These are phyloP conservation scores for Micromesistius poutassou DNA, from an alignment of 2,797 vertebrate genomes.

Conservation along the genomic window DNA sequence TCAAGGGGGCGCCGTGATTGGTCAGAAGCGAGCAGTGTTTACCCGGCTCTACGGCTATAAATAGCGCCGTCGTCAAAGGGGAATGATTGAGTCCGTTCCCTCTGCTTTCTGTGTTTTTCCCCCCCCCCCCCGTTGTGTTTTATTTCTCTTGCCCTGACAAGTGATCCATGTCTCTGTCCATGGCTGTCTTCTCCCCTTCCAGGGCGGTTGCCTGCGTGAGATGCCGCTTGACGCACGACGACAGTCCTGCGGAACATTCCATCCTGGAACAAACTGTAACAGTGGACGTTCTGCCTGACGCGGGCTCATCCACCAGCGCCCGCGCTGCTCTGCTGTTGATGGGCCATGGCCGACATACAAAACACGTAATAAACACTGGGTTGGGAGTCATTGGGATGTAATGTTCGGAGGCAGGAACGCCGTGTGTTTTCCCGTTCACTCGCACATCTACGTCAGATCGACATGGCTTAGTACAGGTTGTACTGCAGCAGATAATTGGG, in stretches of 20 bases:
- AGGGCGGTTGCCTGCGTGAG: slow-evolving; percentile 19
- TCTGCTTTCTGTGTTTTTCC: slow-evolving; percentile 23
- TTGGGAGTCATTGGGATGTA: background rate
- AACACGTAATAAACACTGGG: background rate
- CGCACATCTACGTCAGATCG: background rate
- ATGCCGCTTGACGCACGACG: slow-evolving; percentile 15
- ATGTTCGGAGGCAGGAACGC: background rate
- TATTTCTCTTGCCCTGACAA: slow-evolving; percentile 6
- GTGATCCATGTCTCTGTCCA: slow-evolving; percentile 18
- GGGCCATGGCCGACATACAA: background rate
- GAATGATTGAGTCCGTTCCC: slow-evolving; percentile 46
- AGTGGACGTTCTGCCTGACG: background rate
- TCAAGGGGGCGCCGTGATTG: slow-evolving; percentile 45
- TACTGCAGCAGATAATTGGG: background rate
- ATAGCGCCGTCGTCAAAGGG: slow-evolving; percentile 57
- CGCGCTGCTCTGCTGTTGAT: no score
- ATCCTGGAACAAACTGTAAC: slow-evolving; percentile 41
- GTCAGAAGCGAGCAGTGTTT: slow-evolving; percentile 50
- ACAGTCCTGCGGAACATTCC: slow-evolving; percentile 25
- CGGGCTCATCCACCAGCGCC: background rate
- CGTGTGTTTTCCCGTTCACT: background rate
- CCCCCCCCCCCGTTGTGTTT: no score
- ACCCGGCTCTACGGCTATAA: slow-evolving; percentile 58
- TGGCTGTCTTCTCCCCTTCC: background rate
- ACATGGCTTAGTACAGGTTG: background rate